A percentile compares a stretch with the other conserved stretches of the same genome.
phyloP scores from a whole-genome alignment of 2,888 invertebrate species.

The Dendrolimus houi region DNA sequence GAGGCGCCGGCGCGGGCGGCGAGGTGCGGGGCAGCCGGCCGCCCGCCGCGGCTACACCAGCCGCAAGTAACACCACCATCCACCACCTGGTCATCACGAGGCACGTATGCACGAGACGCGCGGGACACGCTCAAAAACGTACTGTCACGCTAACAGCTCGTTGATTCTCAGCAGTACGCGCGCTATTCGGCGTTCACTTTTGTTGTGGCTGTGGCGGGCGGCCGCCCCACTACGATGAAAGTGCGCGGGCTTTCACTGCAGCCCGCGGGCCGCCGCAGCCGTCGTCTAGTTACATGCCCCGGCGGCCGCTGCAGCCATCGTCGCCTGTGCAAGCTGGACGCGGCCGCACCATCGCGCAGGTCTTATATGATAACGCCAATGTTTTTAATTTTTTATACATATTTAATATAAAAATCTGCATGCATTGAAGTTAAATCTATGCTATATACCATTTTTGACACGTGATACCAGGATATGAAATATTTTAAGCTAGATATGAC shows the following conservation, averaged over 20 bases:
- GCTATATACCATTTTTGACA: too few relatives aligned
- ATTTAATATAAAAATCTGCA: too few relatives aligned
- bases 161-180: constrained; percentile 46
- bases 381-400: too few relatives aligned
- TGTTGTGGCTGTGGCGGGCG: constrained; percentile 42
- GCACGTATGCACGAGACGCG: constrained; percentile 45
- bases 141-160: constrained; percentile 44
- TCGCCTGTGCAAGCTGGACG: neutral
- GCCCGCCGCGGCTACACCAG: constrained; percentile 56
- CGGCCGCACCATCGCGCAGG: too few relatives aligned
- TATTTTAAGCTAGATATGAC: neutral
- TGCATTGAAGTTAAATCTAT: too few relatives aligned
- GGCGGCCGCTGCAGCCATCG: constrained; percentile 6
- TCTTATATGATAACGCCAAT: too few relatives aligned
- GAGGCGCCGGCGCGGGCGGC: constrained; percentile 60
- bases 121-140: constrained; percentile 47
- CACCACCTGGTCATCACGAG: constrained; percentile 61
- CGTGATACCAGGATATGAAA: too few relatives aligned
- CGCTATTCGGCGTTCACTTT: constrained; percentile 62
- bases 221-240: constrained; percentile 66
- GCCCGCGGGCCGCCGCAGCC: constrained; percentile 21
- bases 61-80: constrained; percentile 54
- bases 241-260: constrained; percentile 64
- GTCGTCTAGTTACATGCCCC: neutral
- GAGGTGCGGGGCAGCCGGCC: constrained; percentile 61